A percentile compares a stretch with the other conserved stretches of the same genome.
Evolutionary conservation across 2,113 vertebrate genomes (phyloP).

Genomic region (Lagopus leucura): DNA sequence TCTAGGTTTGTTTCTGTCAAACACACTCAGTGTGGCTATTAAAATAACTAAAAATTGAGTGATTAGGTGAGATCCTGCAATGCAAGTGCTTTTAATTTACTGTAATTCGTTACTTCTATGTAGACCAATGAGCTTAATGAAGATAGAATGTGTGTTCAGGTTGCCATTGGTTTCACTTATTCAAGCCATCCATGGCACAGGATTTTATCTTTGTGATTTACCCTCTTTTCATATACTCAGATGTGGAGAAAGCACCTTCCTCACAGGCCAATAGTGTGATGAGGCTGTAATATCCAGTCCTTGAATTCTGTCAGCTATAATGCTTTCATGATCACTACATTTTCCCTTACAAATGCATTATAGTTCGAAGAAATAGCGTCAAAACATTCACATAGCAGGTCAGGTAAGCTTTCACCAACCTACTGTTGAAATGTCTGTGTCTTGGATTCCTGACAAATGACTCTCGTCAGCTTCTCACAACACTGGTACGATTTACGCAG

Average conservation of each 20-base stretch:
- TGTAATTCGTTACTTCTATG: not conserved
- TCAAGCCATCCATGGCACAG: not conserved
- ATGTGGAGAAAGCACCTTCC: not conserved
- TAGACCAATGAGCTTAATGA: not conserved
- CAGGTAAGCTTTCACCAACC: not conserved
- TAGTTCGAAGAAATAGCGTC: not conserved
- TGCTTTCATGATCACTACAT: not conserved
- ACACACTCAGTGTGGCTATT: not conserved
- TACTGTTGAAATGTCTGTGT: not conserved
- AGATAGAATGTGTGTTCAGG: slow-evolving; percentile 5
- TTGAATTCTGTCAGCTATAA: not conserved
- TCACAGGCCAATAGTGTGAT: not conserved
- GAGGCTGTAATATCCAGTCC: not conserved
- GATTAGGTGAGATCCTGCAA: not conserved
- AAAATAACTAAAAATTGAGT: not conserved
- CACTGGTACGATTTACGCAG: not conserved
- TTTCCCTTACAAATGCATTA: not conserved
- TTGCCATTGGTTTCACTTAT: not conserved
- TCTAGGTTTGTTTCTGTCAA: not conserved
- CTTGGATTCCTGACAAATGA: not conserved
- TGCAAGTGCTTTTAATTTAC: slow-evolving; percentile 45
- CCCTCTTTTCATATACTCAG: not conserved
- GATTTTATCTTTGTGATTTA: slow-evolving; percentile 32
- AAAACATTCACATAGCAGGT: not conserved
- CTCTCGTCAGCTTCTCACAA: not conserved